Base-by-base conservation (phyloP, 2,797 vertebrate genomes). In the Hylomyscus alleni region DNA sequence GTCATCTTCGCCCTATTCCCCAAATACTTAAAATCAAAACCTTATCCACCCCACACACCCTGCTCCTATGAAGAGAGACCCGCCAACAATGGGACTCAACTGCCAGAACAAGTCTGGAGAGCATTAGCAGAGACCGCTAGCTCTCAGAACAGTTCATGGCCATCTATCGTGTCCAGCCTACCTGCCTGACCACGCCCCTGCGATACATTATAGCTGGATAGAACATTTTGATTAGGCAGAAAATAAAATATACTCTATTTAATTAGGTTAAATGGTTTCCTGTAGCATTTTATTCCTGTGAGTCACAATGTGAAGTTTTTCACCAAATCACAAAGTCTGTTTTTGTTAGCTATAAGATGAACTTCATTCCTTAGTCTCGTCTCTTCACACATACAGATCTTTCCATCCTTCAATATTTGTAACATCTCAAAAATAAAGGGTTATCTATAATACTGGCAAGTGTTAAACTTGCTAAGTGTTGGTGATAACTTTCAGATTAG, bases 351-450 rank as follows among this genome's bases (percentile, higher is more conserved):
- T 91, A 67, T 60, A 90, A 91, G 50, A 91, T 76, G 40, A 96
- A 91, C 44, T 95, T 77, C 7, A 62, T 31, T 31, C 82, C 75
- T 54, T 65, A 54, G 47, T 89, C 52, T 90, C 65, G 69, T 37
- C 6, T 60, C 44, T 37, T 94, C 54, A 93, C 19, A 58, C 17
- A 72, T 60, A 37, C 14, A 95, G 76, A 90, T 56, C 88, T 10
- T 92, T 87, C 50, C 50, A 60, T 88, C 90, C 50, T 56, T 94
- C 52, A 83, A 76, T 40, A 95, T 52, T 88, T 65, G 86, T 77
- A 94, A 89, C 84, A 89, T n/a, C 87, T 60, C 89, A 34, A 96
- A 93, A 89, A 37, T 65, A 90, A 58, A 65, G 54, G 37, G 14
- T 40, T 47, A 13, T 4, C 4, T 20, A 34, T 65, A 29, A 50